phyloP scores from a whole-genome alignment of 1,140 invertebrate genomes.

The Bombus sibiricus region DNA sequence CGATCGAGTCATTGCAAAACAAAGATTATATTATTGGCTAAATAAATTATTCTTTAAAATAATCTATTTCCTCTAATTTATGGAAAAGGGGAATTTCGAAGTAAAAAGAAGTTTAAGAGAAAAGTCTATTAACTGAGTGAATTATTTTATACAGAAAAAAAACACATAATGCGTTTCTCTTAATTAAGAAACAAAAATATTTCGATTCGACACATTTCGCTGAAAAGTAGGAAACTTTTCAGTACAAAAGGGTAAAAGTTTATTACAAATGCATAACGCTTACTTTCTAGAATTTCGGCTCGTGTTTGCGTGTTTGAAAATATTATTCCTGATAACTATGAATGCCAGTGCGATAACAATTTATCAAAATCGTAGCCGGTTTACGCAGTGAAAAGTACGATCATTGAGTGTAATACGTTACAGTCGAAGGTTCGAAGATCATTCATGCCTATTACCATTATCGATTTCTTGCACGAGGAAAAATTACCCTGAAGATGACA shows the following conservation, averaged over 20 bases:
- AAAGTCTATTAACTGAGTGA: background rate
- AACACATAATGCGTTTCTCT: background rate
- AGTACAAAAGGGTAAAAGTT: background rate
- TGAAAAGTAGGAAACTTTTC: background rate
- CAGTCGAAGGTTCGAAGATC: background rate
- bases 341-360: background rate
- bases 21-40: background rate
- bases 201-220: too few species aligned
- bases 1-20: background rate
- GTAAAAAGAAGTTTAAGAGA: background rate
- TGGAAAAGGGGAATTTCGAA: too few species aligned
- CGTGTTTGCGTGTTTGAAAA: background rate
- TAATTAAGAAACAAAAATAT: background rate
- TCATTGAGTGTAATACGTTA: background rate
- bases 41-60: background rate
- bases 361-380: background rate
- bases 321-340: background rate
- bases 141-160: too few species aligned
- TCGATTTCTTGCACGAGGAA: background rate
- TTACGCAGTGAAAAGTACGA: too few species aligned
- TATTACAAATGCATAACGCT: background rate
- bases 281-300: background rate
- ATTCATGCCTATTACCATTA: background rate
- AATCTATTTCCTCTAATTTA: background rate
- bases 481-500: slow-evolving; percentile 12